Percentiles rank a stretch among this genome's conserved stretches.
phyloP scores from a whole-genome alignment of 2,113 vertebrate species.

The Cheilinus undulatus region DNA sequence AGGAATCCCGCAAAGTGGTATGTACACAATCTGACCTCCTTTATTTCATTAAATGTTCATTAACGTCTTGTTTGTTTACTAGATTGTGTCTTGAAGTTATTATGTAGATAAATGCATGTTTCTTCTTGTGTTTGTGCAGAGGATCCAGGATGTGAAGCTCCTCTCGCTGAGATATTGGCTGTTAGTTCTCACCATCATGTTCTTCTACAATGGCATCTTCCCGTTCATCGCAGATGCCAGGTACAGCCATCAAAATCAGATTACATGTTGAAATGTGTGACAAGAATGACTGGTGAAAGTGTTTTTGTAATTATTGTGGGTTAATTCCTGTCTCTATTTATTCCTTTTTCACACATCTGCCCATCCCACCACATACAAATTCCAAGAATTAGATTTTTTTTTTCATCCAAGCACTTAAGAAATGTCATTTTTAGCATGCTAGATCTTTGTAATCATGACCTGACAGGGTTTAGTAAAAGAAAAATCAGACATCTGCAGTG shows the following conservation, averaged over 20 bases:
- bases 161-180: constrained; percentile 86
- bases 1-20: constrained; percentile 88
- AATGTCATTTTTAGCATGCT: too few relatives aligned
- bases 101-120: not conserved
- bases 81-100: not conserved
- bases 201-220: constrained; percentile 88
- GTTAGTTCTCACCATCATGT: constrained; percentile 88
- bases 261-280: too few relatives aligned
- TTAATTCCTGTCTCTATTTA: too few relatives aligned
- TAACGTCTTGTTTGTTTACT: not conserved
- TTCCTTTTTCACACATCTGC: too few relatives aligned
- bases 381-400: too few relatives aligned
- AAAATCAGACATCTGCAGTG: too few relatives aligned
- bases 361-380: too few relatives aligned
- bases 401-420: too few relatives aligned
- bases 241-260: constrained; percentile 47
- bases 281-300: too few relatives aligned
- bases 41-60: not conserved
- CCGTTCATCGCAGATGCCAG: constrained; percentile 88
- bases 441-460: too few relatives aligned
- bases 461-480: too few relatives aligned
- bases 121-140: constrained; percentile 71
- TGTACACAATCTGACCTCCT: not conserved
- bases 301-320: too few relatives aligned
- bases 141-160: constrained; percentile 80